Evolutionary conservation across 2,113 vertebrate species (phyloP), one percentile per base, ranked within the genome.

Genomic region (Scortum barcoo): DNA sequence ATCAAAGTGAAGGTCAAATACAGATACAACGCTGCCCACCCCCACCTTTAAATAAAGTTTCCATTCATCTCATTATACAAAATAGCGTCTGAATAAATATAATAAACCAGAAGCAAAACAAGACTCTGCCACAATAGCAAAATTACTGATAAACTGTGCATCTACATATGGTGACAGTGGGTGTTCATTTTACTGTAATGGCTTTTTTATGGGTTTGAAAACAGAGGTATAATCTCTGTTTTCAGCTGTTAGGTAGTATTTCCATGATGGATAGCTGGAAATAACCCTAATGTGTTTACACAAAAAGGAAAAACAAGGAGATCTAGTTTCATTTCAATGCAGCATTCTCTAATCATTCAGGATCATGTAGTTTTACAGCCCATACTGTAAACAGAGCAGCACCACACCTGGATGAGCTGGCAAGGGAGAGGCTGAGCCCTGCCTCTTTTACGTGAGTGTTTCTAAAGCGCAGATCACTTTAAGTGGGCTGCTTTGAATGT

Each of bases 361-460:
- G 26, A 72, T 77, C 63, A 76, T 66, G 51, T 54, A 14, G 67
- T 28, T 54, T 84, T 51, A 60, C 60, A 11, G 54, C 24, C 20
- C 44, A 51, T 16, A 65, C 10, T 68, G 28, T 67, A 60, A 67
- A 84, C 63, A 81, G 58, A 67, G 48, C 28, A 16, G n/a, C 4
- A 44, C 46, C 66, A 73, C 76, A 68, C 78, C 72, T 80, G 20
- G 38, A 71, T 84, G 80, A 87, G 78, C 51, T 72, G 75, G 58
- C 67, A 50, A 14, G 54, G 78, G 73, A 75, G 72, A 46, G 77
- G 76, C 63, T 51, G 2, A 40, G 26, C 6, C 10, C 1, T 2
- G 4, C 24, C 1, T 14, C 26, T 50, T 50, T 51, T 33, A 40
- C 38, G 36, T 3, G n/a, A 74, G 77, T 74, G 78, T 72, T 42